phyloP scores from a whole-genome alignment of 1,140 invertebrate species.

The Bombus cullumanus region DNA sequence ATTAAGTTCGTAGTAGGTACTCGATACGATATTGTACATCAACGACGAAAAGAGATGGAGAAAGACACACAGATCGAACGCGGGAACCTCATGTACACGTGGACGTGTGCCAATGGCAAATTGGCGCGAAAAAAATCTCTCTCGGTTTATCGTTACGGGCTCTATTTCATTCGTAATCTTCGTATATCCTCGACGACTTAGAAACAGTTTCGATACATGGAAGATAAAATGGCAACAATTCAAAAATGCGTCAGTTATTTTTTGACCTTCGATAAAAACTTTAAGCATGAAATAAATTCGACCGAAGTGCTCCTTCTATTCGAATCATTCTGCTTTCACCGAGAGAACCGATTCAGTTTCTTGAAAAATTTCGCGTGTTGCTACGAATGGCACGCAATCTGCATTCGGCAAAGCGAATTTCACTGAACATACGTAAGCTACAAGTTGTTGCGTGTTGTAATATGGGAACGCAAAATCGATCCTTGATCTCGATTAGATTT shows the following conservation, averaged over 20 bases:
- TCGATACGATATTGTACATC: neutral
- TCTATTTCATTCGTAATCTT: neutral
- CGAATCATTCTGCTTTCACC: constrained; percentile 32
- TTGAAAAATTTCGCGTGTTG: constrained; percentile 28
- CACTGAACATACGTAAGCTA: neutral
- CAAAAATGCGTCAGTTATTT: neutral
- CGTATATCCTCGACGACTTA: neutral
- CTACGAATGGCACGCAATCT: constrained; percentile 15
- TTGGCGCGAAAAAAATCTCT: constrained; percentile 61
- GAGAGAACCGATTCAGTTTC: neutral
- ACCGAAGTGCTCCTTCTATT: neutral
- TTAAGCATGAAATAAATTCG: neutral
- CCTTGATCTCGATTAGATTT: constrained; percentile 12
- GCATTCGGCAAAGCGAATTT: constrained; percentile 27
- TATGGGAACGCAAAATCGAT: neutral
- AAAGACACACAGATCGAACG: constrained; percentile 37
- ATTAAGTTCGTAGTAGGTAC: constrained; percentile 5
- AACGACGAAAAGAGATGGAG: neutral
- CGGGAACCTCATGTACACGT: constrained; percentile 49
- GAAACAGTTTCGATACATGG: neutral
- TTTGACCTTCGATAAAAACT: neutral
- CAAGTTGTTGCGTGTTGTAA: constrained; percentile 16
- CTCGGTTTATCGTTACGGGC: neutral
- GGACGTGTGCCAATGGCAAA: constrained; percentile 43
- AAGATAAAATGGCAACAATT: neutral